Percentiles rank a stretch among this genome's conserved stretches.
Conservation (phyloP, 2,888 invertebrate species). For the Xestia rhomboidea region DNA sequence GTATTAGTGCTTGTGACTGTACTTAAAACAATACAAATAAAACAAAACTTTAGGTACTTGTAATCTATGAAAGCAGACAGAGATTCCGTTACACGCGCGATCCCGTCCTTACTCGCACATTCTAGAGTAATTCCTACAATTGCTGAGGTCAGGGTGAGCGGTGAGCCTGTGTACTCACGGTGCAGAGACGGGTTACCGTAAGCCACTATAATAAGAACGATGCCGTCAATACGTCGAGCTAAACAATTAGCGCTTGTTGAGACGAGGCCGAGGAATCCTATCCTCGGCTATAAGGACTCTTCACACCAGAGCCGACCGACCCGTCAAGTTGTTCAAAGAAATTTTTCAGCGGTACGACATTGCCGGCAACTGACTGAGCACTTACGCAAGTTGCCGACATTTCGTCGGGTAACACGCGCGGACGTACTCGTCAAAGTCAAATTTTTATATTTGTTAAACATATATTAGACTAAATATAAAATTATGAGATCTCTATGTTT, state of each 20-base stretch:
- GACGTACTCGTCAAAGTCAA: background rate
- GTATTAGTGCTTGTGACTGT: background rate
- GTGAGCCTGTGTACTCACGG: constrained; percentile 3
- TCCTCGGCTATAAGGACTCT: constrained; percentile 6
- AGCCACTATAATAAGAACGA: constrained; percentile 60
- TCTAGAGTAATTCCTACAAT: constrained; percentile 63
- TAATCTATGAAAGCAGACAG: constrained; percentile 23
- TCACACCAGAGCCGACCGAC: background rate
- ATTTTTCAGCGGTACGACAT: background rate
- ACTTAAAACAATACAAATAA: background rate
- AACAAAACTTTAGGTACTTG: background rate
- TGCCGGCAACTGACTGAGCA: background rate
- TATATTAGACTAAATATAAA: too few relatives aligned
- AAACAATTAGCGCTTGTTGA: constrained; percentile 59
- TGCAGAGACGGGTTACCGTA: constrained; percentile 45
- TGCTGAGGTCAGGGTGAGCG: constrained; percentile 62
- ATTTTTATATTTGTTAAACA: too few relatives aligned
- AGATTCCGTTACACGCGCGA: constrained; percentile 31
- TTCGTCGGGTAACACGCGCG: background rate
- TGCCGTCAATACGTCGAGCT: constrained; percentile 60
- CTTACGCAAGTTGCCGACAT: background rate
- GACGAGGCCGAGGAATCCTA: constrained; percentile 48
- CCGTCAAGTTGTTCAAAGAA: background rate
- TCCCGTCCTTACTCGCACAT: constrained; percentile 38
- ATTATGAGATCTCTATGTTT: too few relatives aligned